A percentile compares a stretch with the other conserved stretches of the same genome.
Conservation (phyloP, 2,113 vertebrate species). For the Neotragus pygmaeus region DNA sequence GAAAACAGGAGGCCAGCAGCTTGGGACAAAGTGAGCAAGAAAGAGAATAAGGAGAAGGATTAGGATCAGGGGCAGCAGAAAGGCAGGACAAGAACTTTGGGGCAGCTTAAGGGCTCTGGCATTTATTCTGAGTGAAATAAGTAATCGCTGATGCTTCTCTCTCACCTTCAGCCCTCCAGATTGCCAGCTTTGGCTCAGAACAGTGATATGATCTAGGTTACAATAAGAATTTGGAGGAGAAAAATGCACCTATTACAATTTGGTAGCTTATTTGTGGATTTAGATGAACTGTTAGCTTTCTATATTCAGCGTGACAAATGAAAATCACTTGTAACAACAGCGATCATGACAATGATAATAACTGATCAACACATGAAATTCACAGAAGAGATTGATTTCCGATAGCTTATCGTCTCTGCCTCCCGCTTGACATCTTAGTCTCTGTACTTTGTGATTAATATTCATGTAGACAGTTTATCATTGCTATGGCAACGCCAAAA, state of each 20-base stretch:
- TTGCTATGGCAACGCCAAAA: neutral
- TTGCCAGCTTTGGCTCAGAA: neutral
- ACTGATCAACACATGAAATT: neutral
- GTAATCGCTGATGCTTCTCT: neutral
- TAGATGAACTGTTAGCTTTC: neutral
- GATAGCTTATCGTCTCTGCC: neutral
- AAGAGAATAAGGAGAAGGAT: neutral
- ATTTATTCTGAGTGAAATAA: neutral
- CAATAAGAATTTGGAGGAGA: neutral
- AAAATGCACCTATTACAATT: neutral
- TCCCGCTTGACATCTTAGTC: neutral
- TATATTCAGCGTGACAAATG: neutral
- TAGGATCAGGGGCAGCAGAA: neutral
- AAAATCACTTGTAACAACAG: neutral
- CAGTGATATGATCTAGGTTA: neutral
- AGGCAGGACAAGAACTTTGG: neutral
- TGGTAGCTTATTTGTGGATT: neutral
- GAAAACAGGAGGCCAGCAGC: neutral
- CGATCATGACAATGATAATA: neutral
- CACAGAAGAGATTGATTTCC: neutral
- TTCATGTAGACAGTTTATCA: neutral
- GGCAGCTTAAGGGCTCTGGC: neutral
- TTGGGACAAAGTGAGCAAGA: neutral
- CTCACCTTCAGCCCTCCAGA: neutral
- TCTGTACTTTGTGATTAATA: neutral